A percentile compares a stretch with the other conserved stretches of the same genome.
These are phyloP conservation scores for Leptothorax acervorum DNA, from an alignment of 2,888 invertebrate genomes.

Conservation along the genomic window DNA sequence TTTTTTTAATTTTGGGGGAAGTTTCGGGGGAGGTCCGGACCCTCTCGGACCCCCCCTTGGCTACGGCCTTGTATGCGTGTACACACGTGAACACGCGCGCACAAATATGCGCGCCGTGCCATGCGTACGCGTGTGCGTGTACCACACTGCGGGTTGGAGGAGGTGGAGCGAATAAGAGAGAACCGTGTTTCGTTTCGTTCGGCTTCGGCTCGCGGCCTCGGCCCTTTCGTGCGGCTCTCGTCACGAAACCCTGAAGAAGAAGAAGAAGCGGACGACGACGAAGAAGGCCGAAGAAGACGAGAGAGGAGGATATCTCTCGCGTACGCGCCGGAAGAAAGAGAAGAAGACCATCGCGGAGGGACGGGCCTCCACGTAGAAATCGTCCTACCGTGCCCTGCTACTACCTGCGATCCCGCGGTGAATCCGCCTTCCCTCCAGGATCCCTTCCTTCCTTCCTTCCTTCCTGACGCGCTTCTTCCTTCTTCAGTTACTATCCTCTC, in stretches of 20 bases:
- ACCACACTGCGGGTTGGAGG: conserved; percentile 64
- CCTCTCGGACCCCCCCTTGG: no score
- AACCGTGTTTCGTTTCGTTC: conserved; percentile 81
- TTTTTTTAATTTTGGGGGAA: no score
- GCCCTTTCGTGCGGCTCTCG: conserved; percentile 71
- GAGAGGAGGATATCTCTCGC: conserved; percentile 60
- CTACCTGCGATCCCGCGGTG: conserved; percentile 76
- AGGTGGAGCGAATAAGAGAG: conserved; percentile 82
- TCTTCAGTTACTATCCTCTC: neutral
- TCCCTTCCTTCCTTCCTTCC: conserved; percentile 76
- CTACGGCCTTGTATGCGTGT: no score
- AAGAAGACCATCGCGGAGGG: conserved; percentile 68
- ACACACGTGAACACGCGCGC: conserved; percentile 21
- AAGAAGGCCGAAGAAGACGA: conserved; percentile 31
- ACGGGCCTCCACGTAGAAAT: conserved; percentile 76
- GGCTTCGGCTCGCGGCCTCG: conserved; percentile 74
- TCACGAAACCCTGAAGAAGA: conserved; percentile 71
- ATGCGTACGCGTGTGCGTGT: neutral
- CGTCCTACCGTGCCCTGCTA: conserved; percentile 77
- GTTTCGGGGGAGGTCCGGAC: no score
- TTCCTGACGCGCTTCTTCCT: conserved; percentile 62
- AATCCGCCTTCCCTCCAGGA: conserved; percentile 76
- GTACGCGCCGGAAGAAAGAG: conserved; percentile 72
- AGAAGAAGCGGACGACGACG: conserved; percentile 61
- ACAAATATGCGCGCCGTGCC: neutral